These are phyloP conservation scores for Araneus ventricosus DNA, from an alignment of 1,140 invertebrate species.

Conservation along the genomic window DNA sequence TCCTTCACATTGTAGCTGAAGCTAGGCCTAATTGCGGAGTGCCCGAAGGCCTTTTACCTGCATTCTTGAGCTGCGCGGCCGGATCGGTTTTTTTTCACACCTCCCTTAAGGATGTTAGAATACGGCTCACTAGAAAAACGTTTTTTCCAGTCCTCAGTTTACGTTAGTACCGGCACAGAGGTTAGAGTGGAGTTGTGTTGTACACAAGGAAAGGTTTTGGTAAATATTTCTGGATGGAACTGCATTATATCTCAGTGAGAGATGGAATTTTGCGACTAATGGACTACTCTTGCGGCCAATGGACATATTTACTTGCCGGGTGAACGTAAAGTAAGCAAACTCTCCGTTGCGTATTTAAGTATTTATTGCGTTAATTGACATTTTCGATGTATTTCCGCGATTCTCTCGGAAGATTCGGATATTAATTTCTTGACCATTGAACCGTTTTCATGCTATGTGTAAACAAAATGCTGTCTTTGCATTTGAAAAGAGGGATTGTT, in stretches of 20 bases:
- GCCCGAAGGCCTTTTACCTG: conserved; percentile 73
- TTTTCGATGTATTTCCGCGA: not conserved
- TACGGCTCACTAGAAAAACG: conserved; percentile 61
- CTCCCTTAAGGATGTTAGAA: conserved; percentile 73
- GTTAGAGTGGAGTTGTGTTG: conserved; percentile 44
- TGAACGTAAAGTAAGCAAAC: not conserved
- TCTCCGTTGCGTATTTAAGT: not conserved
- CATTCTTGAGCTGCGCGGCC: conserved; percentile 72
- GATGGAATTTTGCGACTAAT: not conserved
- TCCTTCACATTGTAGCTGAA: conserved; percentile 71
- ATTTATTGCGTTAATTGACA: not conserved
- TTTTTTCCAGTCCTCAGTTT: conserved; percentile 63
- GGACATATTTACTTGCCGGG: not conserved
- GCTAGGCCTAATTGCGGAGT: conserved; percentile 74
- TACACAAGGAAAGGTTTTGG: conserved; percentile 23
- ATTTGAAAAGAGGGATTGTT: not conserved
- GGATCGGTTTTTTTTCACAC: conserved; percentile 74
- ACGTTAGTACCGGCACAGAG: conserved; percentile 35
- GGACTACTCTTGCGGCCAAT: not conserved
- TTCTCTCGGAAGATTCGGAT: not conserved
- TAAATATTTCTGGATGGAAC: conserved; percentile 39
- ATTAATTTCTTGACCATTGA: not conserved
- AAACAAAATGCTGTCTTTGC: not conserved
- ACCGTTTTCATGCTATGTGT: not conserved
- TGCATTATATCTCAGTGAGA: not conserved